phyloP scores from a whole-genome alignment of 2,888 invertebrate species.

The Galeruca laticollis region DNA sequence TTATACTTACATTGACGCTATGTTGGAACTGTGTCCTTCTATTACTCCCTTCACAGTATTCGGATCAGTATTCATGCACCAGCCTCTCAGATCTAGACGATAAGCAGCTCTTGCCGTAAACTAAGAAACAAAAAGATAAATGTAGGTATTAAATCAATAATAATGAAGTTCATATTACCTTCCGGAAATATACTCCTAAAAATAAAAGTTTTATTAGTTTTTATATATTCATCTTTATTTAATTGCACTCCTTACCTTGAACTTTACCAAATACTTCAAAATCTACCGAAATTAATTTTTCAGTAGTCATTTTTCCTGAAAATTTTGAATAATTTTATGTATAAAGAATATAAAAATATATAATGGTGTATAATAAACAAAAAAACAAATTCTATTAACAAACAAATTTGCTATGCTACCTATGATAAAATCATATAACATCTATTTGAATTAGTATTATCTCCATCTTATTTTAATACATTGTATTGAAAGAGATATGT shows the following conservation, averaged over 20 bases:
- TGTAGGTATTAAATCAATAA: slow-evolving; percentile 25
- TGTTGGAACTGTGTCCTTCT: slow-evolving; percentile 72
- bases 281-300: slow-evolving; percentile 63
- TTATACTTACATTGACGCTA: slow-evolving; percentile 74
- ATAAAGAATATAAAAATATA: background rate
- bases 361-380: background rate
- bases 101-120: slow-evolving; percentile 76
- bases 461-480: too few relatives aligned
- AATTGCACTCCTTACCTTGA: slow-evolving; percentile 65
- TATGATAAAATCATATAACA: too few relatives aligned
- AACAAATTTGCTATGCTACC: background rate
- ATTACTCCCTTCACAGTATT: slow-evolving; percentile 78
- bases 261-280: slow-evolving; percentile 75
- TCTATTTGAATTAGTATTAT: too few relatives aligned
- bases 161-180: slow-evolving; percentile 64
- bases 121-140: slow-evolving; percentile 64
- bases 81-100: slow-evolving; percentile 75
- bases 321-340: background rate
- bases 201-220: slow-evolving; percentile 19
- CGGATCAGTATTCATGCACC: slow-evolving; percentile 78
- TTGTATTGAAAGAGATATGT: too few relatives aligned
- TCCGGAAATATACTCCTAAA: slow-evolving; percentile 73
- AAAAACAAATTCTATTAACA: too few relatives aligned
- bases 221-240: background rate
- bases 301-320: slow-evolving; percentile 38